Conservation (phyloP, 2,113 vertebrate genomes). For the Falcunculus frontatus region DNA sequence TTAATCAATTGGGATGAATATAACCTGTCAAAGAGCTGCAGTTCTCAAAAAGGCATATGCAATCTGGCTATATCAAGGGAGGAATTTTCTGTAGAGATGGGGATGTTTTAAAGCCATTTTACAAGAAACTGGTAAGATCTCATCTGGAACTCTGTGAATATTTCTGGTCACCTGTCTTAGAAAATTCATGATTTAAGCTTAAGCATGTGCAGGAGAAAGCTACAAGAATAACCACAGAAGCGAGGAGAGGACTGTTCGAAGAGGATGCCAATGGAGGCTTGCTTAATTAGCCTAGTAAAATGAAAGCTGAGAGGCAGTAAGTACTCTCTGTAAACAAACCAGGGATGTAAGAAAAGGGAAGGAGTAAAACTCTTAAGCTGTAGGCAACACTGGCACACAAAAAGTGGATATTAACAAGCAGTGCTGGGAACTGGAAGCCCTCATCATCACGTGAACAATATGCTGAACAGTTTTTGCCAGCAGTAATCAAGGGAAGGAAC, state of each 20-base stretch:
- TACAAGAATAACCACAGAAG: not conserved
- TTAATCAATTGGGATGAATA: not conserved
- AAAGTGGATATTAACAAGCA: not conserved
- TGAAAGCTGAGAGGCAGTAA: not conserved
- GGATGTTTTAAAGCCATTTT: not conserved
- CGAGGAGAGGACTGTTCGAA: not conserved
- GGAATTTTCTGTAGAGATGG: not conserved
- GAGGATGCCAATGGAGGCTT: not conserved
- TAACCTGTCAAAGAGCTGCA: not conserved
- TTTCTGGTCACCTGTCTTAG: not conserved
- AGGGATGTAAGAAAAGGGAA: not conserved
- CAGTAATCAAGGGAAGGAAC: not conserved
- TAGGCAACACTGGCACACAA: not conserved
- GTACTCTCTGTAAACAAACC: not conserved
- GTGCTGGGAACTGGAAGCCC: not conserved
- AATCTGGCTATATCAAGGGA: not conserved
- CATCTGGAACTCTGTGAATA: not conserved
- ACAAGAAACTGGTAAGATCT: not conserved
- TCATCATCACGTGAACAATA: not conserved
- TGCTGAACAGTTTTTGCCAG: not conserved
- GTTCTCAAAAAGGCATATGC: not conserved
- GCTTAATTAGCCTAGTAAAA: not conserved
- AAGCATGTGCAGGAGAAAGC: not conserved
- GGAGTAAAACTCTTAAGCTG: not conserved
- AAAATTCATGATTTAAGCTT: not conserved